Percentiles rank a stretch among this genome's conserved stretches.
phyloP scores from a whole-genome alignment of 2,797 vertebrate species.

The Malurus leucopterus region DNA sequence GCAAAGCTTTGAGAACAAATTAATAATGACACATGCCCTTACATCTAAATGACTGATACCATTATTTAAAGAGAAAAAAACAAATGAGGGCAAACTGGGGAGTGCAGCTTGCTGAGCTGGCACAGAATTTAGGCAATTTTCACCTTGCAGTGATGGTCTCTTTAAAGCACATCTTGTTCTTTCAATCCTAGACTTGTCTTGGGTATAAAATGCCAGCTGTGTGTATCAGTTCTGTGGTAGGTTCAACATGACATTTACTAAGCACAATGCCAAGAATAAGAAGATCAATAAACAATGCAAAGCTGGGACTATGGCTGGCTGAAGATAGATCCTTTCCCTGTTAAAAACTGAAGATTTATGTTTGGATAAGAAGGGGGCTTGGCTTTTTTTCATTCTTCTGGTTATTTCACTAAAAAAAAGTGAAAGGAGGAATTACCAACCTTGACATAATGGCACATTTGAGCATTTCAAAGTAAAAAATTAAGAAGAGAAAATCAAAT shows the following conservation, averaged over 20 bases:
- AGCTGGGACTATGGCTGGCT: neutral
- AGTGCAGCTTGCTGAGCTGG: neutral
- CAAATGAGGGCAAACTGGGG: neutral
- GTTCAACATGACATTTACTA: slow-evolving; percentile 31
- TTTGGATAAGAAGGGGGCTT: neutral
- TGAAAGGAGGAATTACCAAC: neutral
- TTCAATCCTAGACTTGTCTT: slow-evolving; percentile 2
- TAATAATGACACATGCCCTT: neutral
- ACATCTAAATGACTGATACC: neutral
- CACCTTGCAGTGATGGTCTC: neutral
- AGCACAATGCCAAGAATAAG: neutral
- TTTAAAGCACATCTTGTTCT: neutral
- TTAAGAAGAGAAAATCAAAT: neutral
- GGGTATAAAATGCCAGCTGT: slow-evolving; percentile 25
- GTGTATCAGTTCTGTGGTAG: neutral
- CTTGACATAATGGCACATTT: neutral
- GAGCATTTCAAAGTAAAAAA: neutral
- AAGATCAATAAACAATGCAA: slow-evolving; percentile 14
- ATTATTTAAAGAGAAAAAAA: neutral
- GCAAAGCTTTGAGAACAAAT: neutral
- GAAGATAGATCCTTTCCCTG: neutral
- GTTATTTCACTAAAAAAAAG: neutral
- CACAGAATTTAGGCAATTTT: neutral
- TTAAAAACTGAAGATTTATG: neutral
- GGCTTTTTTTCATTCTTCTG: neutral